Evolutionary conservation across 2,113 vertebrate species (phyloP).

Genomic region (Archilochus colubris): DNA sequence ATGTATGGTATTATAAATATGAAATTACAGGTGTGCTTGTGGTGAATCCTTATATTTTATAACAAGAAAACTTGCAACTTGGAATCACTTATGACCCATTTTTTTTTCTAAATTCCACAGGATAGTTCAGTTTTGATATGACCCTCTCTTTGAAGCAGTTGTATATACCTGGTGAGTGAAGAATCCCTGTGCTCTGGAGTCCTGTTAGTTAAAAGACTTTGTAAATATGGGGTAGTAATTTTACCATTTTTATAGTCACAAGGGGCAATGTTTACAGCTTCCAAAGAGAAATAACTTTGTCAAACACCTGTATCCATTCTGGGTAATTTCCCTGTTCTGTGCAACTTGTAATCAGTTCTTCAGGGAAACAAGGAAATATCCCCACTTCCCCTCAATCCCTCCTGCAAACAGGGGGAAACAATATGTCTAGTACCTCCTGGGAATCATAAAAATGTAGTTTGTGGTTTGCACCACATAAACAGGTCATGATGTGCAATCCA

Average conservation of each 20-base stretch:
- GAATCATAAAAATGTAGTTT: neutral
- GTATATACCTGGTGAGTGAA: neutral
- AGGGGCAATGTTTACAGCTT: neutral
- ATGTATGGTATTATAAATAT: no score
- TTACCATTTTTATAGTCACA: neutral
- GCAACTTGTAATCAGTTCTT: neutral
- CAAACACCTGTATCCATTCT: neutral
- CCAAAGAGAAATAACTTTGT: neutral
- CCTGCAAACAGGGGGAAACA: neutral
- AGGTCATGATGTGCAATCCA: neutral
- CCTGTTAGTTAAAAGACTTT: neutral
- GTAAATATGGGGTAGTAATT: neutral
- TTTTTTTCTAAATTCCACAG: neutral
- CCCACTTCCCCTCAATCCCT: rapidly evolving
- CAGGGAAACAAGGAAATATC: neutral
- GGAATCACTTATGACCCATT: neutral
- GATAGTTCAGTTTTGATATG: neutral
- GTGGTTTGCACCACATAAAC: neutral
- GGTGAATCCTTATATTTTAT: neutral
- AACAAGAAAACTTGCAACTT: neutral
- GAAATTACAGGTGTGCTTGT: neutral
- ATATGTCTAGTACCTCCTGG: neutral
- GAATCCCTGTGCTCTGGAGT: neutral
- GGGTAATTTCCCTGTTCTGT: neutral
- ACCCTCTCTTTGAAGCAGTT: neutral